A percentile compares a stretch with the other conserved stretches of the same genome.
Evolutionary conservation across 1,140 invertebrate species (phyloP).

Genomic region (Drosophila subpulchrella): DNA sequence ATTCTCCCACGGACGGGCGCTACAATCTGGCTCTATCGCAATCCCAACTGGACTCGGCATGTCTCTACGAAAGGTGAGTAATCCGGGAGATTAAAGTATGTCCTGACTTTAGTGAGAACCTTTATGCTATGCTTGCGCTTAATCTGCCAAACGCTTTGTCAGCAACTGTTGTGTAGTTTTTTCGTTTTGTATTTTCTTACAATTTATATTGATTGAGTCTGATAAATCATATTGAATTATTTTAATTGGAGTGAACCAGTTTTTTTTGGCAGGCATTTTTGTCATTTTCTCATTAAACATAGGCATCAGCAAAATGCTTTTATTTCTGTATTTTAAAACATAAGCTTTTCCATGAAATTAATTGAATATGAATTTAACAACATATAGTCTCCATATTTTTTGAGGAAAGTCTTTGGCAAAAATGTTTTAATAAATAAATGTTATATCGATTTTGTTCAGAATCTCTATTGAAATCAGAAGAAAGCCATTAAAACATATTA

Average conservation of each 20-base stretch:
- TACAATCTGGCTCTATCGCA: conserved; percentile 87
- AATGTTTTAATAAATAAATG: no score
- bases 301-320: no score
- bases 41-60: conserved; percentile 90
- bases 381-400: no score
- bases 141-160: conserved; percentile 25
- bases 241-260: not conserved
- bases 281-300: not conserved
- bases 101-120: not conserved
- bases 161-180: not conserved
- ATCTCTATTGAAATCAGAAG: no score
- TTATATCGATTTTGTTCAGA: no score
- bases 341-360: no score
- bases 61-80: conserved; percentile 91
- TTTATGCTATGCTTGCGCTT: conserved; percentile 24
- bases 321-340: not conserved
- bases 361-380: no score
- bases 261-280: not conserved
- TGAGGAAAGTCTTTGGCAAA: no score
- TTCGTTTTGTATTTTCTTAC: conserved; percentile 6
- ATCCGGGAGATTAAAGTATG: not conserved
- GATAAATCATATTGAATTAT: not conserved
- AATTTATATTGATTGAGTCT: not conserved
- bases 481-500: not conserved
- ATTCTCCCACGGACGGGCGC: conserved; percentile 94